phyloP scores from a whole-genome alignment of 2,888 invertebrate species.

The Drosophila glabriapex region DNA sequence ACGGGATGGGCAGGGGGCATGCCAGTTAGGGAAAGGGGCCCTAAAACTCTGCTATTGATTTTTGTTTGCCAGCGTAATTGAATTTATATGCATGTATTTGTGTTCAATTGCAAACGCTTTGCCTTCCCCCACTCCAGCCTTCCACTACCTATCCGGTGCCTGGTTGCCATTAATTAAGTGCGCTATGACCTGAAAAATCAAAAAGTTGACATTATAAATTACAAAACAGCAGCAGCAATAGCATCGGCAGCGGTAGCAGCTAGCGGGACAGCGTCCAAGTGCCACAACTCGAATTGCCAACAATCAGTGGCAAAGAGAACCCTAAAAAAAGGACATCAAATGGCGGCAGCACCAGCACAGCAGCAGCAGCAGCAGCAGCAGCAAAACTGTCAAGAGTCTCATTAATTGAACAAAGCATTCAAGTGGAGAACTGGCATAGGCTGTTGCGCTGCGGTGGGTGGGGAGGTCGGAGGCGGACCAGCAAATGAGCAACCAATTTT shows the following conservation, averaged over 20 bases:
- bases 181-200: slow-evolving; percentile 79
- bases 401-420: slow-evolving; percentile 82
- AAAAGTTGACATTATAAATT: slow-evolving; percentile 81
- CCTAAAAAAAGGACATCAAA: slow-evolving; percentile 37
- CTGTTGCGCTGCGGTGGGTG: neutral
- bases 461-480: slow-evolving; percentile 14
- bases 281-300: slow-evolving; percentile 46
- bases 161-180: slow-evolving; percentile 75
- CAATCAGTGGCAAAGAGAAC: slow-evolving; percentile 43
- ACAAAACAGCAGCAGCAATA: slow-evolving; percentile 65
- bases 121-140: neutral
- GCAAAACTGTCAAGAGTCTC: slow-evolving; percentile 82
- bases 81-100: slow-evolving; percentile 67
- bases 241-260: neutral
- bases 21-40: slow-evolving; percentile 1
- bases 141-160: slow-evolving; percentile 17
- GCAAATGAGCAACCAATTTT: slow-evolving; percentile 75
- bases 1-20: neutral
- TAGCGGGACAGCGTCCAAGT: slow-evolving; percentile 29
- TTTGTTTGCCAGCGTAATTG: slow-evolving; percentile 72
- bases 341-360: slow-evolving; percentile 13
- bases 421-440: slow-evolving; percentile 59
- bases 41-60: slow-evolving; percentile 68
- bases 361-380: slow-evolving; percentile 41
- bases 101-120: slow-evolving; percentile 62